Evolutionary conservation across 2,113 vertebrate genomes (phyloP), one percentile per base, ranked within the genome.

Genomic region (Romanogobio albipinnatus): DNA sequence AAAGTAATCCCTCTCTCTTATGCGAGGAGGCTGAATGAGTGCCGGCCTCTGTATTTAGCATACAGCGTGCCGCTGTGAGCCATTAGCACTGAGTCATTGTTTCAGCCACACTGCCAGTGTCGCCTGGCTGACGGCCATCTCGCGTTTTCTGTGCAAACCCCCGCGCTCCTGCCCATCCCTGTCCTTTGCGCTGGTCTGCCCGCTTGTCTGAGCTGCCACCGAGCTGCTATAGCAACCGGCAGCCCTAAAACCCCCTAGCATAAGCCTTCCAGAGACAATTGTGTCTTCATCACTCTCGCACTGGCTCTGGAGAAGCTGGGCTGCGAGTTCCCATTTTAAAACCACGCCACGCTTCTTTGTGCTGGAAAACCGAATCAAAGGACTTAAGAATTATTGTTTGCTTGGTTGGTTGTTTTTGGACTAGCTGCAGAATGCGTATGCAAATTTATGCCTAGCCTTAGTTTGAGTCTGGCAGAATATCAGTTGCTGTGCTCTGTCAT

Each of bases 1-100:
- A 56, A 85, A 82, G 81, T 93, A 92, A 91, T 92, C 90, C 90
- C 68, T 22, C 88, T 89, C 76, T 86, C 26, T 81, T 64, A 47
- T 75, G 76, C 6, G 13, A 49, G 66, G 66, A 62, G 76, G 43
- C 73, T 75, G 80, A 78, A 82, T 84, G 75, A 82, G 26, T 64
- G 74, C 59, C 56, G 81, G 68, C n/a, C 64, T 78, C 56, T 89
- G 77, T 49, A 43, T 64, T 86, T 83, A 86, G 83, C 51, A 80
- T 88, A 43, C 79, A 83, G 58, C 76, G 22, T 87, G 71, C 62
- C 58, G 73, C 75, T 84, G 75, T 77, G 79, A 68, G 36, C 61
- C 85, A 1, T 84, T 86, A 81, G 88, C 75, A 71, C 22, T n/a
- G 77, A 84, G 68, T 85, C 68, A 83, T 86, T 84, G 62, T 86